Evolutionary conservation across 2,888 invertebrate genomes (phyloP).

Genomic region (Atrina japonica): DNA sequence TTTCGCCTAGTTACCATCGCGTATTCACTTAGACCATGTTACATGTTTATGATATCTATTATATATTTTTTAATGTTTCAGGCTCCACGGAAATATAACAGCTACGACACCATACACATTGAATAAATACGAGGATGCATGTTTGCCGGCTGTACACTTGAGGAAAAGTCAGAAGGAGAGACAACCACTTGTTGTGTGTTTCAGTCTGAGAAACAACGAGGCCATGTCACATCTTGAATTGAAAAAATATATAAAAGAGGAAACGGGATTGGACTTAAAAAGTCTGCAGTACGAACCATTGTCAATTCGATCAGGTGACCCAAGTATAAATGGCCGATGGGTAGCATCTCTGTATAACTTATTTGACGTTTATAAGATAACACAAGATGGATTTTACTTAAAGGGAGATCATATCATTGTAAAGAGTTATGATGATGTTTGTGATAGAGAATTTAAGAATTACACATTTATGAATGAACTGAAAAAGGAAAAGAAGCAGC

Average conservation of each 20-base stretch:
- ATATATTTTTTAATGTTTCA: too few species aligned
- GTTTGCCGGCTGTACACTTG: constrained; percentile 47
- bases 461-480: constrained; percentile 26
- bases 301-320: constrained; percentile 45
- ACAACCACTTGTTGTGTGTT: constrained; percentile 49
- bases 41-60: too few species aligned
- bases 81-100: too few species aligned
- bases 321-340: constrained; percentile 52
- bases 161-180: constrained; percentile 39
- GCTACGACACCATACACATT: not conserved
- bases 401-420: constrained; percentile 52
- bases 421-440: constrained; percentile 45
- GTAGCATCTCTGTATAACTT: constrained; percentile 40
- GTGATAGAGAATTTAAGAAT: constrained; percentile 32
- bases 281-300: constrained; percentile 52
- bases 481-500: constrained; percentile 12
- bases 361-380: constrained; percentile 42
- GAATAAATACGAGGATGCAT: constrained; percentile 23
- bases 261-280: constrained; percentile 40
- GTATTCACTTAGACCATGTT: too few species aligned
- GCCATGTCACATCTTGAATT: constrained; percentile 49
- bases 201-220: constrained; percentile 58
- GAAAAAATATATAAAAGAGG: constrained; percentile 45
- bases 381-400: constrained; percentile 46
- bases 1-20: too few species aligned